These are phyloP conservation scores for Holothuria glaberrima DNA, from an alignment of 35 echinoderm and acorn worm species.

Conservation along the genomic window DNA sequence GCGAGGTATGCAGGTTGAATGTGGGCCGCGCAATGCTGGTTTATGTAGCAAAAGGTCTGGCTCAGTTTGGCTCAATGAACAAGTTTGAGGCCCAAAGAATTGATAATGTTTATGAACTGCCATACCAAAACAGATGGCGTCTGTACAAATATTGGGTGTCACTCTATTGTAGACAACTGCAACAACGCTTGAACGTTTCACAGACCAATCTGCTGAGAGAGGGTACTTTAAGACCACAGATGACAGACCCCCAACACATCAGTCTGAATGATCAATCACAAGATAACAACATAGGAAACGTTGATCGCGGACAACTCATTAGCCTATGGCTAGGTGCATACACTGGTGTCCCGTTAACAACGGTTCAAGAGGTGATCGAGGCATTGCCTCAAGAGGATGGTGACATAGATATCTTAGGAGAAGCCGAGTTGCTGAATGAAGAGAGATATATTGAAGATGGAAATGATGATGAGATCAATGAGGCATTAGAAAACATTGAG, in stretches of 20 bases:
- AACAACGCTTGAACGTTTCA: conserved; percentile 18
- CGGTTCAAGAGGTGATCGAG: background rate
- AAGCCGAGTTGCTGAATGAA: conserved; percentile 47
- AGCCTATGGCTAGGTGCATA: conserved; percentile 17
- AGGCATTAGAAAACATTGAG: background rate
- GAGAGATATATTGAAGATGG: conserved; percentile 26
- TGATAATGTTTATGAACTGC: conserved; percentile 38
- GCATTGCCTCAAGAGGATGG: conserved; percentile 36
- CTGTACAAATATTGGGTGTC: conserved; percentile 74
- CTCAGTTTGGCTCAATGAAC: conserved; percentile 23
- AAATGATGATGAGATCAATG: conserved; percentile 33
- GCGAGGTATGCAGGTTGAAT: background rate
- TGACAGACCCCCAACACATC: conserved; percentile 9
- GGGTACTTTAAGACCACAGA: background rate
- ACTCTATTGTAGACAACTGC: conserved; percentile 15
- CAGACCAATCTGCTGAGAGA: background rate
- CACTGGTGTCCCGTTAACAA: conserved; percentile 25
- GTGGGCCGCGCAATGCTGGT: background rate
- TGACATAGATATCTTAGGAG: conserved; percentile 49
- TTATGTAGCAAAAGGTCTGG: conserved; percentile 17
- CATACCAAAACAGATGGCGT: conserved; percentile 57
- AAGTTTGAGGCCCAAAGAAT: conserved; percentile 39
- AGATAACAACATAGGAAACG: conserved; percentile 17
- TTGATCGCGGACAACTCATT: conserved; percentile 26
- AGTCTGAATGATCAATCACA: background rate